Conservation (phyloP, 2,113 vertebrate species). For the Eolophus roseicapilla region DNA sequence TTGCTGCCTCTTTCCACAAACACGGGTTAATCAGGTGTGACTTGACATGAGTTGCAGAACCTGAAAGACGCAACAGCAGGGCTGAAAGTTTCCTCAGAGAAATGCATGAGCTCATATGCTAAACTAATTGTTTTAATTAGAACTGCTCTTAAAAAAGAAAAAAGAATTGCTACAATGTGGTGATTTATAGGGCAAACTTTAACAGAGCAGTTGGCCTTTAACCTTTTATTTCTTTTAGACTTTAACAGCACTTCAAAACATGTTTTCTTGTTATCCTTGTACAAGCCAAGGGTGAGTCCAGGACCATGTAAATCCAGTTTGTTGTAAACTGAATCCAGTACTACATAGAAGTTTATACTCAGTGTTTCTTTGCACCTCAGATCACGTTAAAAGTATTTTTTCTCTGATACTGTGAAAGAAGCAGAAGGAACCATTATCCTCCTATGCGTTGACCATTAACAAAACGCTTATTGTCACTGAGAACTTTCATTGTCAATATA, state of each 20-base stretch:
- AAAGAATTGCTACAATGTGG: fast-evolving
- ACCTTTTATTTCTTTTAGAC: not conserved
- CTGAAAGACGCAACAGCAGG: not conserved
- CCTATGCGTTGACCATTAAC: not conserved
- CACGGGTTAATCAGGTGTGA: not conserved
- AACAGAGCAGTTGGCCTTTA: not conserved
- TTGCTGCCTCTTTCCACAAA: not conserved
- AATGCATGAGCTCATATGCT: not conserved
- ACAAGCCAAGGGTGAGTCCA: not conserved
- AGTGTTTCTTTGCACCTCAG: not conserved
- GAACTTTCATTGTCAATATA: not conserved
- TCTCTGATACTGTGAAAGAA: not conserved
- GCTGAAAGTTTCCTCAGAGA: not conserved
- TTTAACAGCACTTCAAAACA: not conserved
- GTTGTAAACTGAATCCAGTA: not conserved
- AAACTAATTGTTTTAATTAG: not conserved
- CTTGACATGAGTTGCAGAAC: not conserved
- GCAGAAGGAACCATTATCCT: not conserved
- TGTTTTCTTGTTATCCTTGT: not conserved
- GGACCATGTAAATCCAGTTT: not conserved
- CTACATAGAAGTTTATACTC: not conserved
- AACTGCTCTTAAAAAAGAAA: not conserved
- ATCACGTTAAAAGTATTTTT: not conserved
- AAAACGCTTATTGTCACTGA: fast-evolving
- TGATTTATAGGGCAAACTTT: not conserved